Conservation (phyloP, 2,113 vertebrate genomes). For the Platanista minor region DNA sequence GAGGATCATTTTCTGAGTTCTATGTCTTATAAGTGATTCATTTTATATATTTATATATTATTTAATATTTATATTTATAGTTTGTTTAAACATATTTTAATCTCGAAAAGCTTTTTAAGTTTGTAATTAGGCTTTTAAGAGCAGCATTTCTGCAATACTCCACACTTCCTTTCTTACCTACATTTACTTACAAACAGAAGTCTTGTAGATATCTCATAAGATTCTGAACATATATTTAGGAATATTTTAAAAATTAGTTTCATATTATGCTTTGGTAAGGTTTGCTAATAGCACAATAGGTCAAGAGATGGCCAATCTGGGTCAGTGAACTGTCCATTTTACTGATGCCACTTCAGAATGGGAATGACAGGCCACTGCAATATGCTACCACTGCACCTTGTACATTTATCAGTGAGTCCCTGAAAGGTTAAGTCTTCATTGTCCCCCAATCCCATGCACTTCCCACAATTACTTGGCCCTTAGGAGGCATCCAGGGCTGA, state of each 20-base stretch:
- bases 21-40: background rate
- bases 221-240: background rate
- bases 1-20: background rate
- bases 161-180: background rate
- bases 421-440: background rate
- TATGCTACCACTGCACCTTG: background rate
- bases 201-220: background rate
- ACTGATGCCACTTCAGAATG: background rate
- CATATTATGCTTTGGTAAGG: background rate
- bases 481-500: background rate
- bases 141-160: background rate
- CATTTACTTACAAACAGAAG: background rate
- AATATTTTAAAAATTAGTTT: constrained; percentile 29
- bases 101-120: background rate
- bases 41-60: background rate
- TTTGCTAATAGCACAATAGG: background rate
- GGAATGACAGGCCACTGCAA: background rate
- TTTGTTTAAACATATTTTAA: background rate
- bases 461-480: background rate
- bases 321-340: background rate
- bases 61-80: background rate
- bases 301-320: background rate
- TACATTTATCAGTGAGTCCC: background rate
- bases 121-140: background rate
- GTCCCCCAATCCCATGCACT: background rate